Conservation (phyloP, 2,888 invertebrate genomes). For the Cecidostiba fungosa region DNA sequence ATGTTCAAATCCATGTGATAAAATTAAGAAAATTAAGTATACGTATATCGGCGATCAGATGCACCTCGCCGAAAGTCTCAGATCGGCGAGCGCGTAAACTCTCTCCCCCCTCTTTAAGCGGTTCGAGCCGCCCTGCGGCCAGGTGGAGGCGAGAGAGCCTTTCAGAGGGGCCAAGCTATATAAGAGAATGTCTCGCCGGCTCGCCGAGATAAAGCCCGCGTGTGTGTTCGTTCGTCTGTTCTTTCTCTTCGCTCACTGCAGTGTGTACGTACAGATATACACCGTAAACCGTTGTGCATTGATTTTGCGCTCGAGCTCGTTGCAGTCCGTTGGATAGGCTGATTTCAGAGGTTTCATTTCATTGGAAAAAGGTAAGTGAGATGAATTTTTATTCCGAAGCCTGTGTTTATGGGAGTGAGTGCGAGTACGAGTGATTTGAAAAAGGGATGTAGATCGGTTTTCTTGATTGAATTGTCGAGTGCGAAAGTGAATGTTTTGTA, state of each 20-base stretch:
- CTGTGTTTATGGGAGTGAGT: too few species aligned
- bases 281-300: background rate
- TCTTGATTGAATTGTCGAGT: background rate
- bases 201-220: conserved; percentile 78
- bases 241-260: conserved; percentile 67
- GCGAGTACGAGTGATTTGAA: background rate
- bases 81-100: conserved; percentile 8
- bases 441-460: background rate
- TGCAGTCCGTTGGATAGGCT: background rate
- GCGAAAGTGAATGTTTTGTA: background rate
- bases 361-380: background rate
- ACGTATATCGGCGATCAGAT: background rate
- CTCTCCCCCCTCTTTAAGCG: background rate
- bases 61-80: conserved; percentile 21
- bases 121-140: conserved; percentile 17
- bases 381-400: background rate
- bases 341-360: background rate
- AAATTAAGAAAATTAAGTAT: too few species aligned
- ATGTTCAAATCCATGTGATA: too few species aligned
- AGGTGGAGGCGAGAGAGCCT: conserved; percentile 61
- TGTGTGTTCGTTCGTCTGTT: conserved; percentile 72
- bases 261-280: conserved; percentile 21
- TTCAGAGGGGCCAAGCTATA: conserved; percentile 78
- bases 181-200: conserved; percentile 78
- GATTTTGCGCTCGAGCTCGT: background rate